Percentiles rank a stretch among this genome's conserved stretches.
phyloP scores from a whole-genome alignment of 1,140 invertebrate genomes.

The Trichogramma pretiosum region DNA sequence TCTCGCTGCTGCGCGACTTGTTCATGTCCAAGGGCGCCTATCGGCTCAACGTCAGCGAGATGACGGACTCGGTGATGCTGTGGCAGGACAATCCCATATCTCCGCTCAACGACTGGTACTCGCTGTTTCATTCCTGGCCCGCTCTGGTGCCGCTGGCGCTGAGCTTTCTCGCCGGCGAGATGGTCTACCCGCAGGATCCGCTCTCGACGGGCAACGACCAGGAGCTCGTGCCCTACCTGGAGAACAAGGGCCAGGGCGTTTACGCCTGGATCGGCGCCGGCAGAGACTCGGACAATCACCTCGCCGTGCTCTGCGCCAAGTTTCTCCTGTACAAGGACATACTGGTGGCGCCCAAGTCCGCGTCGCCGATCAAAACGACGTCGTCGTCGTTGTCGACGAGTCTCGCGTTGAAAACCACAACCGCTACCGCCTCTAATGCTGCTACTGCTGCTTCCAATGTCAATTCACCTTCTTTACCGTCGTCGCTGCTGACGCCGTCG shows the following conservation, averaged over 20 bases:
- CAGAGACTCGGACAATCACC: conserved; percentile 74
- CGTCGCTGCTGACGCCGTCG: too few species aligned
- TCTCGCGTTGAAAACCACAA: too few species aligned
- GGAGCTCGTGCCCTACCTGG: conserved; percentile 88
- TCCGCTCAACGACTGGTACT: conserved; percentile 73
- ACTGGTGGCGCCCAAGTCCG: too few species aligned
- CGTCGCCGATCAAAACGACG: too few species aligned
- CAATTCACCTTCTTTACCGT: too few species aligned
- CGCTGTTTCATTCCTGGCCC: conserved; percentile 65
- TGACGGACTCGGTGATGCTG: conserved; percentile 66
- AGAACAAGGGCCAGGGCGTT: conserved; percentile 63
- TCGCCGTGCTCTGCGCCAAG: conserved; percentile 58
- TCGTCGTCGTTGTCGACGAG: conserved; percentile 11
- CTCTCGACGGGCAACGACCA: conserved; percentile 62
- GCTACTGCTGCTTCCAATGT: too few species aligned
- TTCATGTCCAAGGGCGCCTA: conserved; percentile 76
- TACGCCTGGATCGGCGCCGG: conserved; percentile 96
- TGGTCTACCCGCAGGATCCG: conserved; percentile 40
- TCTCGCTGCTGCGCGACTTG: conserved; percentile 71
- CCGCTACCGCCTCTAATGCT: too few species aligned
- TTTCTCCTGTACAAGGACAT: conserved; percentile 40
- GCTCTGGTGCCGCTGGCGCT: conserved; percentile 69
- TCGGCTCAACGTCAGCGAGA: conserved; percentile 60
- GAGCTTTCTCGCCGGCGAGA: conserved; percentile 80
- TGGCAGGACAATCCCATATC: conserved; percentile 77